phyloP scores from a whole-genome alignment of 2,797 vertebrate species.

The Jordanella pulchra region DNA sequence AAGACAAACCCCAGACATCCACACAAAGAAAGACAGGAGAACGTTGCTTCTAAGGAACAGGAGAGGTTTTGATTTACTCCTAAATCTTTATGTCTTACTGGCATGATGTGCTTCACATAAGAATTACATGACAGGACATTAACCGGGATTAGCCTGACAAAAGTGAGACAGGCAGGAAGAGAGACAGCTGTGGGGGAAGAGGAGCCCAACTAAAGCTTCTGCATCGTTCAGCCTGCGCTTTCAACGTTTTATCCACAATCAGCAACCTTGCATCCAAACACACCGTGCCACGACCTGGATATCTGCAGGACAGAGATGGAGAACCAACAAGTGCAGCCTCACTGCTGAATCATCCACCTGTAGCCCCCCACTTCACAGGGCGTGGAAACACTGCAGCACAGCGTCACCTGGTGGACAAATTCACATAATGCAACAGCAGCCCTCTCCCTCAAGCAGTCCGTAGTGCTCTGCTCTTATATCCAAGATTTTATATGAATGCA shows the following conservation, averaged over 20 bases:
- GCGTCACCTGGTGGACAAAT: constrained; percentile 69
- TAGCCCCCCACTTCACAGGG: constrained; percentile 45
- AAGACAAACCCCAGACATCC: constrained; percentile 34
- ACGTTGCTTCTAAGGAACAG: constrained; percentile 16
- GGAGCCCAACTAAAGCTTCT: constrained; percentile 39
- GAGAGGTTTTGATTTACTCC: constrained; percentile 35
- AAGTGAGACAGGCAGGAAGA: neutral
- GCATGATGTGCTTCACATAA: constrained; percentile 56
- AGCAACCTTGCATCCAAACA: constrained; percentile 32
- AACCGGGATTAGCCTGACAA: constrained; percentile 47
- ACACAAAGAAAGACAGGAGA: constrained; percentile 14
- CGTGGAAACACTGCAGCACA: constrained; percentile 67
- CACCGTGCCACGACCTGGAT: neutral
- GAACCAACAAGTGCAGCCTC: constrained; percentile 28
- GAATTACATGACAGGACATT: constrained; percentile 58
- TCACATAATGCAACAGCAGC: constrained; percentile 39
- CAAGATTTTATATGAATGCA: neutral
- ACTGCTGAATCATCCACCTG: constrained; percentile 57
- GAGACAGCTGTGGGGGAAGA: constrained; percentile 27
- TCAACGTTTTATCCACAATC: constrained; percentile 41
- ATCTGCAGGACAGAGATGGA: constrained; percentile 13
- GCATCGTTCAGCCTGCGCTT: constrained; percentile 57
- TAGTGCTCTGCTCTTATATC: neutral
- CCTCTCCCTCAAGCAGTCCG: neutral
- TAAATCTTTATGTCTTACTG: constrained; percentile 56